These are phyloP conservation scores for Apoderus coryli DNA, from an alignment of 2,888 invertebrate species.

Conservation along the genomic window DNA sequence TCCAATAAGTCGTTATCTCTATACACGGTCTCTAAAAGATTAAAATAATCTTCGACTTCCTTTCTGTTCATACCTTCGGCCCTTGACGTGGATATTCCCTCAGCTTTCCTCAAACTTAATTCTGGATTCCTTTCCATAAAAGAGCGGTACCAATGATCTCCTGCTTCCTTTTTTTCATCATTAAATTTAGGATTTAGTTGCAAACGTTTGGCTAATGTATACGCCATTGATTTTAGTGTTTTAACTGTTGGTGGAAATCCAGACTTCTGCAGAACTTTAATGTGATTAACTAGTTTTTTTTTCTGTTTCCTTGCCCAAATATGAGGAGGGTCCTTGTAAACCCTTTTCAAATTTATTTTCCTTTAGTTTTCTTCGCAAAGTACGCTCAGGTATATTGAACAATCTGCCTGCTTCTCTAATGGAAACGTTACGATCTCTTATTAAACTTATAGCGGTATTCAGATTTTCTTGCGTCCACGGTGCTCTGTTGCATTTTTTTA, in stretches of 20 bases:
- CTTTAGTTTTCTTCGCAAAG: no score
- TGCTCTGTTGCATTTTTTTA: constrained; percentile 2
- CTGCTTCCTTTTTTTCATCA: constrained; percentile 6
- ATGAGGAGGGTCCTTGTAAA: constrained; percentile 6
- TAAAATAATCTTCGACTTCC: constrained; percentile 5
- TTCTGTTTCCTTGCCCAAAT: constrained; percentile 4
- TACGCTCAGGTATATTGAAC: not conserved
- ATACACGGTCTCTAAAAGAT: constrained; percentile 4
- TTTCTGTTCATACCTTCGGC: constrained; percentile 6
- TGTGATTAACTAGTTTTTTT: constrained; percentile 3
- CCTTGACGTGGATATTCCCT: constrained; percentile 4
- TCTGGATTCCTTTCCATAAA: constrained; percentile 6
- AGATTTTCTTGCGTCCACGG: constrained; percentile 1
- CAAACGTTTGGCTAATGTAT: no score
- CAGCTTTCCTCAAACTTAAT: no score
- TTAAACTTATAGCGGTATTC: not conserved
- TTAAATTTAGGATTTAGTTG: no score
- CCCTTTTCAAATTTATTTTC: constrained; percentile 6
- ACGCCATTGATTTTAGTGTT: constrained; percentile 4
- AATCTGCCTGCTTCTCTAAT: constrained; percentile 1
- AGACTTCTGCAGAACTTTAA: constrained; percentile 6
- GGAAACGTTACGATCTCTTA: not conserved
- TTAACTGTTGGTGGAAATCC: constrained; percentile 5
- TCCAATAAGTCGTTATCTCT: constrained; percentile 4
- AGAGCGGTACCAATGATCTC: constrained; percentile 5